These are phyloP conservation scores for Xestia sexstrigata DNA, from an alignment of 2,888 invertebrate genomes.

Conservation along the genomic window DNA sequence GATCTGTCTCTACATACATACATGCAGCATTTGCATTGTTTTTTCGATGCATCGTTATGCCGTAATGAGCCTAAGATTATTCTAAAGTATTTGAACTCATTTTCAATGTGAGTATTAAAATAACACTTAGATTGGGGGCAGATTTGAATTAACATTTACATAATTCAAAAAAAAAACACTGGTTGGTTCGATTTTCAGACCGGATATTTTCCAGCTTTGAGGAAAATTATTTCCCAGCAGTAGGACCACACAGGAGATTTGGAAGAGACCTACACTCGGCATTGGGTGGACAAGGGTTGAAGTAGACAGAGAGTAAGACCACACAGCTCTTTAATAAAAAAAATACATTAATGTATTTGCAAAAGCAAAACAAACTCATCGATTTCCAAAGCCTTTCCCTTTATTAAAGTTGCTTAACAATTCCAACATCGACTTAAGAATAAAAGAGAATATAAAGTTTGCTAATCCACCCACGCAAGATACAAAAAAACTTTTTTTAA, in stretches of 20 bases:
- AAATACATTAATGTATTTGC: neutral
- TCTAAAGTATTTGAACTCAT: neutral
- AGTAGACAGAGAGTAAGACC: too few relatives aligned
- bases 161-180: too few relatives aligned
- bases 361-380: neutral
- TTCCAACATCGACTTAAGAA: conserved; percentile 3
- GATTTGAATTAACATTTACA: neutral
- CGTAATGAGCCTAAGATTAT: neutral
- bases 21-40: neutral
- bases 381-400: conserved; percentile 14
- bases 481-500: conserved; percentile 17
- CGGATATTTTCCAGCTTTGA: too few relatives aligned
- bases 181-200: too few relatives aligned
- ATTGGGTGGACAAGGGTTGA: too few relatives aligned
- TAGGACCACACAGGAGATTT: too few relatives aligned
- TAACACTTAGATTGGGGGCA: neutral
- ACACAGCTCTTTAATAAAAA: neutral
- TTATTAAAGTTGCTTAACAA: conserved; percentile 25
- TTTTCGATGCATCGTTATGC: neutral
- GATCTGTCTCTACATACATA: neutral
- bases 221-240: too few relatives aligned
- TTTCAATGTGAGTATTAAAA: neutral
- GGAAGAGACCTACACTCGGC: too few relatives aligned
- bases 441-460: conserved; percentile 31
- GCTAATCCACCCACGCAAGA: conserved; percentile 38